These are phyloP conservation scores for Willowsia nigromaculata DNA, from an alignment of 2,888 invertebrate genomes.

Conservation along the genomic window DNA sequence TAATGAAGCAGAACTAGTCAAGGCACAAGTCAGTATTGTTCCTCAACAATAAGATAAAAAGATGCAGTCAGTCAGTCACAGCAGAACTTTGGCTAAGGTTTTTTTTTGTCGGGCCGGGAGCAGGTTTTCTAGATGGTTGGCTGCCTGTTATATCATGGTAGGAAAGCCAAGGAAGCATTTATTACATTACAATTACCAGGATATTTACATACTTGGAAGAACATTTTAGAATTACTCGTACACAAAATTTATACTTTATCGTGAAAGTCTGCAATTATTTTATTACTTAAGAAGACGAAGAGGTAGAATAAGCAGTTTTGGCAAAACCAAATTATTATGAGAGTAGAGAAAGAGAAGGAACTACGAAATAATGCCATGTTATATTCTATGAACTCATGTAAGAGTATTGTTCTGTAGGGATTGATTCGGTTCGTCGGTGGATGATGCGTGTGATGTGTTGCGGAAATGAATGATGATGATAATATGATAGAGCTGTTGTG, in stretches of 20 bases:
- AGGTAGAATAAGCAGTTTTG: neutral
- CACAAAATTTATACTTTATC: constrained; percentile 4
- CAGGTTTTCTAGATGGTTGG: constrained; percentile 37
- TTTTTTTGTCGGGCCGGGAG: constrained; percentile 26
- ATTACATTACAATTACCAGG: constrained; percentile 28
- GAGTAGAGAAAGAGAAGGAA: neutral
- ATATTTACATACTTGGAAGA: constrained; percentile 41
- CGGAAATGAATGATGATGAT: constrained; percentile 56
- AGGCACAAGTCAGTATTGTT: constrained; percentile 25
- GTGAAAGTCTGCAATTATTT: constrained; percentile 66
- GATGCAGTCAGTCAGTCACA: neutral
- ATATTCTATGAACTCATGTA: neutral
- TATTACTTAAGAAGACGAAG: constrained; percentile 38
- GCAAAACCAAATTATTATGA: constrained; percentile 36
- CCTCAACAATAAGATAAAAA: neutral
- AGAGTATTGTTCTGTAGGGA: neutral
- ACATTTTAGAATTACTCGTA: constrained; percentile 22
- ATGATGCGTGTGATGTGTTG: constrained; percentile 54
- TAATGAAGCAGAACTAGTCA: neutral
- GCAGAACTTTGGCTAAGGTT: neutral
- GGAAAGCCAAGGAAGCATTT: constrained; percentile 22
- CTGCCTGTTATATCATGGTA: constrained; percentile 5
- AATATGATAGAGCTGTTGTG: neutral
- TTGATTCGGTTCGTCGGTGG: constrained; percentile 42
- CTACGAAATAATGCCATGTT: neutral